phyloP scores from a whole-genome alignment of 35 echinoderm and acorn worm genomes.

The Diadema setosum region DNA sequence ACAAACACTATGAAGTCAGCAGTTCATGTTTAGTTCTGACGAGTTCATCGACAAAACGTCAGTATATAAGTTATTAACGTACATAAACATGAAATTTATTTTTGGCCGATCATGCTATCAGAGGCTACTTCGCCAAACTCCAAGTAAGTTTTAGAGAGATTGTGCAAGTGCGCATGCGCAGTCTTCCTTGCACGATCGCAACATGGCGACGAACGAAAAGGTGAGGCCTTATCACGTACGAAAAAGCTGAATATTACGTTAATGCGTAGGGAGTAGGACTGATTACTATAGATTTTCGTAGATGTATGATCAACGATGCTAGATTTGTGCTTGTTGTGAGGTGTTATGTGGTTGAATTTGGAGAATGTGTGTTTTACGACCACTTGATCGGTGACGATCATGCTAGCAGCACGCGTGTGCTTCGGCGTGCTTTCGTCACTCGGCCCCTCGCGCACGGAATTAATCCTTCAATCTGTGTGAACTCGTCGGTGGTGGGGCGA shows the following conservation, averaged over 20 bases:
- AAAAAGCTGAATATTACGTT: neutral
- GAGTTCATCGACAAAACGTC: too few relatives aligned
- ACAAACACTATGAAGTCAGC: too few relatives aligned
- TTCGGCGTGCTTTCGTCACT: neutral
- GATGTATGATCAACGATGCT: neutral
- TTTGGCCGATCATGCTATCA: neutral
- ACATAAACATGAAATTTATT: too few relatives aligned
- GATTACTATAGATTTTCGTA: neutral
- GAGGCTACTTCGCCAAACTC: neutral
- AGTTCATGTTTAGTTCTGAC: too few relatives aligned
- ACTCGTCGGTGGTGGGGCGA: too few relatives aligned
- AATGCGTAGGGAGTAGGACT: neutral
- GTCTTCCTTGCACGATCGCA: neutral
- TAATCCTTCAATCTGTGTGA: too few relatives aligned
- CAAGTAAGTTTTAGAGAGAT: neutral
- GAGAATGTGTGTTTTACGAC: neutral
- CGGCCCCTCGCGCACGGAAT: too few relatives aligned
- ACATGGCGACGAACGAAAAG: constrained; percentile 7
- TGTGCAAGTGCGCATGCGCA: neutral
- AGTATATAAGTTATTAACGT: too few relatives aligned
- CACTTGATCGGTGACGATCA: neutral
- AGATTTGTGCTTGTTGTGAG: neutral
- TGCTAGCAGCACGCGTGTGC: neutral
- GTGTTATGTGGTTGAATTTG: neutral
- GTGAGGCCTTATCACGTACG: neutral